Evolutionary conservation across 2,797 vertebrate species (phyloP).

Genomic region (Masticophis lateralis): DNA sequence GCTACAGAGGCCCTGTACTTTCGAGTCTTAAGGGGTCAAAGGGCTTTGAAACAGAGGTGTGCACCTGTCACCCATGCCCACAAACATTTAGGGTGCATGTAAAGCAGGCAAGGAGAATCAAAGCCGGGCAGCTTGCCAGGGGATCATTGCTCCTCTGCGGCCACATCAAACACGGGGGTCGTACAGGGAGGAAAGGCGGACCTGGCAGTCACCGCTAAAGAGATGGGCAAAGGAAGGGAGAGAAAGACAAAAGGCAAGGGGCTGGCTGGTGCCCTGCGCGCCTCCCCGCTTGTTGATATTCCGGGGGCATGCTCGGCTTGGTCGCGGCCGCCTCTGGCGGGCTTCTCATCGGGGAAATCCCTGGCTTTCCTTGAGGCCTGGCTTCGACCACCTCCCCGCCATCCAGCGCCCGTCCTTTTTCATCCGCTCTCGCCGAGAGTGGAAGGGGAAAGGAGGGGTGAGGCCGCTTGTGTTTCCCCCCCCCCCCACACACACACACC

Average conservation of each 20-base stretch:
- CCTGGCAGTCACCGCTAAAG: background rate
- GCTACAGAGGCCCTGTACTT: too few relatives aligned
- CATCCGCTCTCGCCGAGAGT: background rate
- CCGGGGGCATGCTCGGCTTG: slow-evolving; percentile 1
- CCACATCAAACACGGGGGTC: background rate
- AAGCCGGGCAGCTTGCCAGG: background rate
- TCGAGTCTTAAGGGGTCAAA: background rate
- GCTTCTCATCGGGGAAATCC: slow-evolving; percentile 1
- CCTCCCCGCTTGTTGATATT: slow-evolving; percentile 13
- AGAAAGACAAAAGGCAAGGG: background rate
- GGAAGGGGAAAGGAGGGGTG: background rate
- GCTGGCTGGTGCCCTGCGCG: background rate
- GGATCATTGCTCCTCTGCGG: background rate
- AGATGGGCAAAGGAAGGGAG: background rate
- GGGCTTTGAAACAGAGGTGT: background rate
- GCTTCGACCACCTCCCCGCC: background rate
- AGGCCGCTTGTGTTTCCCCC: background rate
- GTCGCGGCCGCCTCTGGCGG: background rate
- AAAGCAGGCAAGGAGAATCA: background rate
- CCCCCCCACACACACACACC: background rate
- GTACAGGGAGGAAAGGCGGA: too few relatives aligned
- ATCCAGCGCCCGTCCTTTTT: background rate
- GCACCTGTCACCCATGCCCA: background rate
- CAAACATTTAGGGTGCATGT: background rate
- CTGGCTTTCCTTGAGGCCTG: background rate